Evolutionary conservation across 2,113 vertebrate species (phyloP).

Genomic region (Bagarius yarrelli): DNA sequence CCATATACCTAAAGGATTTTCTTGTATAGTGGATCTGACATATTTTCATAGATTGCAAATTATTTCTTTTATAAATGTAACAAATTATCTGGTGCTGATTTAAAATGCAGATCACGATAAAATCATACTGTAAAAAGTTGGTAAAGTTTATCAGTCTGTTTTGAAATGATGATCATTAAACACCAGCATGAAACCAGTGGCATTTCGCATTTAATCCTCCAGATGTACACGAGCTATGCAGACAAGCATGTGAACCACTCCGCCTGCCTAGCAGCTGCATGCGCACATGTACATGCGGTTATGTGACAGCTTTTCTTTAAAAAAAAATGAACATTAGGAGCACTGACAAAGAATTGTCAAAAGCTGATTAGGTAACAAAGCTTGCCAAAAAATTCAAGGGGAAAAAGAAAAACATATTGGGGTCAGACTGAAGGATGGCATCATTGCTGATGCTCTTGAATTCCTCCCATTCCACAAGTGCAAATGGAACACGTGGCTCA

Average conservation of each 20-base stretch:
- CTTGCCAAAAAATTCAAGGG: background rate
- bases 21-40: too few species aligned
- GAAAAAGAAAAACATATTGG: slow-evolving; percentile 21
- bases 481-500: slow-evolving; percentile 58
- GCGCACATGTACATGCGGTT: background rate
- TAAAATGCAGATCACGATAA: background rate
- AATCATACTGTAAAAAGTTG: background rate
- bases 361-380: background rate
- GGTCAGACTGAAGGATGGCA: slow-evolving; percentile 58
- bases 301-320: background rate
- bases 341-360: background rate
- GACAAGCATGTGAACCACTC: background rate
- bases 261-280: background rate
- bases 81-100: background rate
- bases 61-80: too few species aligned
- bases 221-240: background rate
- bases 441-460: slow-evolving; percentile 57
- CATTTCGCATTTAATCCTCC: background rate
- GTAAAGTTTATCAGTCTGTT: background rate
- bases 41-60: too few species aligned
- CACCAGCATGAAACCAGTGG: background rate
- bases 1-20: too few species aligned
- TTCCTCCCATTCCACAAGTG: slow-evolving; percentile 74
- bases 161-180: background rate
- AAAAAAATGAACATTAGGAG: background rate